Evolutionary conservation across 2,113 vertebrate genomes (phyloP), one percentile per base, ranked within the genome.

Genomic region (Orientallactaga bullata): DNA sequence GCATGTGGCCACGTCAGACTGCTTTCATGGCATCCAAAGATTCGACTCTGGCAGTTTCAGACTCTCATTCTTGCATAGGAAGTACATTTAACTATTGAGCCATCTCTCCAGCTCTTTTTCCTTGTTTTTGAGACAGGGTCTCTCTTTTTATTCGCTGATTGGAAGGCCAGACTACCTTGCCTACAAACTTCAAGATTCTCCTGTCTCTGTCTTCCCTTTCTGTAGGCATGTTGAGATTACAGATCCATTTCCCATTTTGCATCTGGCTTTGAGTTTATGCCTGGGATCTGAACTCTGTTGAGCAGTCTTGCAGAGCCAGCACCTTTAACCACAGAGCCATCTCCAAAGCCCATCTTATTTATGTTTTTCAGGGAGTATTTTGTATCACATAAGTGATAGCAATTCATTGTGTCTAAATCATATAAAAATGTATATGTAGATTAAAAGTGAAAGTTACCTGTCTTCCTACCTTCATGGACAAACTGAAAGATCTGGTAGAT

Each of bases 351-450:
- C 42, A 47, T 78, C 20, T 8, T 87, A 11, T 93, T 82, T 91
- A 18, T 32, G 74, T 82, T 83, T 85, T 94, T 80, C 95, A 71
- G 55, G 58, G 32, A 69, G 63, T 73, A 66, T 87, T 93, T 87
- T 63, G 10, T 90, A 80, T 88, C 82, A 12, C 12, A 76, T 4
- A 93, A 88, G 69, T 89, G 73, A 81, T 61, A 51, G 9, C 32
- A 87, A 13, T 37, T 68, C 24, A 72, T 79, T 87, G 16, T 81
- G 60, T 58, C 60, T 88, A 76, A 83, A 58, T 89, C 37, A 93
- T 72, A 72, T 60, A 93, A 81, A 91, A 90, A 68, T 32, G 26
- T 66, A 21, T 73, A 11, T 69, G 17, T 58, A 92, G 42, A 47
- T 89, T 92, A 83, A 76, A 90, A 88, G 18, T 90, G 35, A 65